These are phyloP conservation scores for Drosophila jambulina DNA, from an alignment of 1,140 invertebrate species.

Conservation along the genomic window DNA sequence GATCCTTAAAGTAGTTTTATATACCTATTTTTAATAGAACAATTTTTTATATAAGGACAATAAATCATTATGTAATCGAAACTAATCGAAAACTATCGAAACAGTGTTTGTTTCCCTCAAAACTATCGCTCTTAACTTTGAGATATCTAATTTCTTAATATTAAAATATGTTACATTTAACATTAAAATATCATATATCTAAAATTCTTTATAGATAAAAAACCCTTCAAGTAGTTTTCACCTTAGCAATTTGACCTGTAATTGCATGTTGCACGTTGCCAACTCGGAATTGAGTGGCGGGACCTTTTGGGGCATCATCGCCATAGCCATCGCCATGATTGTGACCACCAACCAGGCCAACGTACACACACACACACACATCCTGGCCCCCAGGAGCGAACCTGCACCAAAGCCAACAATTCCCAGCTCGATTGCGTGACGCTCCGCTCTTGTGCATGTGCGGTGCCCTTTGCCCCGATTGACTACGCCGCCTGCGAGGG, in stretches of 20 bases:
- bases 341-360: slow-evolving; percentile 11
- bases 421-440: slow-evolving; percentile 36
- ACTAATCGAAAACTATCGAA: too few species aligned
- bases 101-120: not conserved
- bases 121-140: not conserved
- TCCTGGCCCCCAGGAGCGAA: not conserved
- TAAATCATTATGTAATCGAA: not conserved
- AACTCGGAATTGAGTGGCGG: slow-evolving; percentile 25
- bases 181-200: not conserved
- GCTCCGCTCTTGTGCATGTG: slow-evolving; percentile 20
- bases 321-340: slow-evolving; percentile 21
- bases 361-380: slow-evolving; percentile 5
- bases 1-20: too few species aligned
- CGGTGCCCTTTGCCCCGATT: slow-evolving; percentile 41
- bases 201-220: not conserved
- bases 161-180: not conserved
- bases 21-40: too few species aligned
- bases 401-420: slow-evolving; percentile 1
- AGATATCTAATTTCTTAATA: not conserved
- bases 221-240: not conserved
- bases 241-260: slow-evolving; percentile 25
- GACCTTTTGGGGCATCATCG: slow-evolving; percentile 34
- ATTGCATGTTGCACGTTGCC: slow-evolving; percentile 55
- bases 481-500: slow-evolving; percentile 2
- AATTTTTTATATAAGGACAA: too few species aligned